Evolutionary conservation across 2,113 vertebrate species (phyloP).

Genomic region (Hymenochirus boettgeri): DNA sequence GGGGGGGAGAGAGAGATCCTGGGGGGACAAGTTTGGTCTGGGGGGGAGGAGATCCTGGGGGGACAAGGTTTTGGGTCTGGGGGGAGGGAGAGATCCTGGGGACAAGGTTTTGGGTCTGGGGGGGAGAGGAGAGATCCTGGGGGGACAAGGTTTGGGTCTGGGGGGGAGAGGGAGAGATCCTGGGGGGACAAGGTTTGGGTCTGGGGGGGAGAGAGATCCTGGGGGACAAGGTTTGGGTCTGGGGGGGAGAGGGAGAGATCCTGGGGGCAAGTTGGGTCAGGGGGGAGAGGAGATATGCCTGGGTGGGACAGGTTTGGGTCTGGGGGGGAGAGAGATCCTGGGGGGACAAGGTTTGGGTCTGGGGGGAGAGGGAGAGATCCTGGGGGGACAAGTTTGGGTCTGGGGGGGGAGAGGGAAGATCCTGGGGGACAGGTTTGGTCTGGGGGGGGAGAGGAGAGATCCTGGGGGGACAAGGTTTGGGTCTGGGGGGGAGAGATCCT

Average conservation of each 20-base stretch:
- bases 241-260: not conserved
- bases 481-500: not conserved
- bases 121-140: not conserved
- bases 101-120: not conserved
- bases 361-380: not conserved
- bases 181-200: too few relatives aligned
- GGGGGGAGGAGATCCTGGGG: too few relatives aligned
- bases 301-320: not conserved
- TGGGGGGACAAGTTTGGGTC: not conserved
- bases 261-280: not conserved
- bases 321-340: not conserved
- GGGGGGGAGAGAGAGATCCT: too few relatives aligned
- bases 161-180: too few relatives aligned
- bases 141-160: too few relatives aligned
- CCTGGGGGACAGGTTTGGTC: not conserved
- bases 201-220: too few relatives aligned
- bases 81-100: conserved; percentile 25
- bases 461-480: too few relatives aligned
- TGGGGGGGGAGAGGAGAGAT: not conserved
- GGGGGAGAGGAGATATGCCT: not conserved
- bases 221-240: not conserved
- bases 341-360: not conserved
- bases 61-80: too few relatives aligned
- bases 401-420: not conserved
- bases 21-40: too few relatives aligned